Evolutionary conservation across 2,888 invertebrate genomes (phyloP), one percentile per base, ranked within the genome.

Genomic region (Oegoconia quadripuncta): DNA sequence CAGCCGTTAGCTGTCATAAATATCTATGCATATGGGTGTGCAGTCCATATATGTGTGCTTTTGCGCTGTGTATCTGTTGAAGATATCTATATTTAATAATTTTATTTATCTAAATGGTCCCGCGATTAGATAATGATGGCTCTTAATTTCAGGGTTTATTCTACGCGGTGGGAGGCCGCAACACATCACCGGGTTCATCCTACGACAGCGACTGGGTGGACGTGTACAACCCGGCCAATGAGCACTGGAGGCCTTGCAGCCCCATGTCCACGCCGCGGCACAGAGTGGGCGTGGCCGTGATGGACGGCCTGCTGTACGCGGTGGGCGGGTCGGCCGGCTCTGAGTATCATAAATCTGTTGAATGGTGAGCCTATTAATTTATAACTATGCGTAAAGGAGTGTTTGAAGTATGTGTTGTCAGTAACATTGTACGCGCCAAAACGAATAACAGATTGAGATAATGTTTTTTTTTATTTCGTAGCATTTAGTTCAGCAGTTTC

Each of bases 131-230:
- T 9, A 15, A 14, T n/a, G 29, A 7, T 15, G 15, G n/a, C 7
- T 14, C 6, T 22, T 25, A 9, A n/a, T 12, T 62, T 3, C 70
- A 91, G 89, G 95, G 97, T 17, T 89, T 94, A 63, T 95, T 97
- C 75, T 97, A 97, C 82, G 96, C 95, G 5, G 95, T 97, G 9
- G 97, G 97, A 9, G 97, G 97, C 0, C 88, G 97, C 52, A 97
- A 97, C 74, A 97, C 97, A 66, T 93, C 95, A 16, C 95, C 95
- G 16, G 96, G 95, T 9, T 94, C 94, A 39, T 95, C 94, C 39
- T 94, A 94, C 70, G 95, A 95, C 77, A 94, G 94, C 31, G 94
- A 95, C 71, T 95, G 95, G 95, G 95, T 97, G 22, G 96, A 96
- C 73, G 82, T 86, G 49, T 97, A 96, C 75, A 96, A 97, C 82